Evolutionary conservation across 2,888 invertebrate species (phyloP).

Genomic region (Apodemia zela): DNA sequence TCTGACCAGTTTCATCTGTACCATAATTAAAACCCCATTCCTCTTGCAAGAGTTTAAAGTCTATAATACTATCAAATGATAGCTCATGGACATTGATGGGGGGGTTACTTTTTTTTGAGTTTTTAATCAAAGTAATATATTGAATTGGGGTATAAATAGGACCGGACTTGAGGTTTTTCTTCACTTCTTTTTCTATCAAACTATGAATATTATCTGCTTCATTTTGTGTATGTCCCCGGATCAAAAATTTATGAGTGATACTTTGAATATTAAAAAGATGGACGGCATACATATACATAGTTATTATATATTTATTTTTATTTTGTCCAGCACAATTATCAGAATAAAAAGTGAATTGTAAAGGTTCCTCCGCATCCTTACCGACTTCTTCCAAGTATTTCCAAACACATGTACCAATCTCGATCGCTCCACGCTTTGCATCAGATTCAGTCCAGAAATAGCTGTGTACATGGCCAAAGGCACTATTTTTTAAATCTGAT

Average conservation of each 20-base stretch:
- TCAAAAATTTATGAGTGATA: slow-evolving; percentile 30
- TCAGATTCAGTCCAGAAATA: neutral
- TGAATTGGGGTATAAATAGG: slow-evolving; percentile 28
- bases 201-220: slow-evolving; percentile 24
- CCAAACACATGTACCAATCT: neutral
- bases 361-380: too few species aligned
- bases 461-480: neutral
- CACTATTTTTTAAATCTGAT: neutral
- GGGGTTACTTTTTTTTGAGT: too few species aligned
- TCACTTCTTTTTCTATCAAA: slow-evolving; percentile 25
- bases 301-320: slow-evolving; percentile 9
- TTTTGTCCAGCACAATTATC: slow-evolving; percentile 7
- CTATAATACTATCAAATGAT: too few species aligned
- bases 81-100: too few species aligned
- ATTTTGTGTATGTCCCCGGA: slow-evolving; percentile 23
- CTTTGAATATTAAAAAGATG: slow-evolving; percentile 25
- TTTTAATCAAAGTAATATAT: slow-evolving; percentile 31
- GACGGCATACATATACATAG: slow-evolving; percentile 20
- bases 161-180: slow-evolving; percentile 24
- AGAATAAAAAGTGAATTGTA: neutral
- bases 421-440: neutral
- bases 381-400: too few species aligned
- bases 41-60: too few species aligned
- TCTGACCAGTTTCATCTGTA: too few species aligned
- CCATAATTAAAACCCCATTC: too few species aligned